Evolutionary conservation across 2,888 invertebrate species (phyloP).

Genomic region (Pristionchus fissidentatus): DNA sequence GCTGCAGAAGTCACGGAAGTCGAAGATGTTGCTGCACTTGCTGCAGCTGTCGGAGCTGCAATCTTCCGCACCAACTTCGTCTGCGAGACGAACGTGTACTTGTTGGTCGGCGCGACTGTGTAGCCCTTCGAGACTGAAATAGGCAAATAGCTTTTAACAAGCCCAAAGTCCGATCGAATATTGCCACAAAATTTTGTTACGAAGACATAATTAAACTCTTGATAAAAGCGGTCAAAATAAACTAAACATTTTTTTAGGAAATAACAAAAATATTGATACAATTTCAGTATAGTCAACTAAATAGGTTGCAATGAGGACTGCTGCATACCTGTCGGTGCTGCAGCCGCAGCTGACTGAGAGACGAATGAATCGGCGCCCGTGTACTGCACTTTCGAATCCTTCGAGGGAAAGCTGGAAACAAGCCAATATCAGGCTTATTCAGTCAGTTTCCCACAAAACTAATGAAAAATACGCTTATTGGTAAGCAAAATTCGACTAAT

Average conservation of each 20-base stretch:
- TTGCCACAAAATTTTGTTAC: too few species aligned
- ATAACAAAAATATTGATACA: too few species aligned
- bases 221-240: too few species aligned
- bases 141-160: neutral
- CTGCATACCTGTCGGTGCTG: neutral
- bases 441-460: neutral
- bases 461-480: neutral
- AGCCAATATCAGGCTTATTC: neutral
- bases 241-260: too few species aligned
- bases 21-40: too few species aligned
- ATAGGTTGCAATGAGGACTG: too few species aligned
- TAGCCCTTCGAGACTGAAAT: neutral
- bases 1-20: too few species aligned
- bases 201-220: too few species aligned
- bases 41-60: neutral
- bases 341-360: neutral
- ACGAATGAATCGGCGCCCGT: neutral
- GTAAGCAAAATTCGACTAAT: neutral
- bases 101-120: neutral
- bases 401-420: slow-evolving; percentile 2
- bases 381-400: slow-evolving; percentile 37
- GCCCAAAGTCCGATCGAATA: neutral
- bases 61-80: neutral
- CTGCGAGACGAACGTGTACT: neutral
- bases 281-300: too few species aligned